phyloP scores from a whole-genome alignment of 92 coral and sea anemone genomes.

The Actinostola sp. region DNA sequence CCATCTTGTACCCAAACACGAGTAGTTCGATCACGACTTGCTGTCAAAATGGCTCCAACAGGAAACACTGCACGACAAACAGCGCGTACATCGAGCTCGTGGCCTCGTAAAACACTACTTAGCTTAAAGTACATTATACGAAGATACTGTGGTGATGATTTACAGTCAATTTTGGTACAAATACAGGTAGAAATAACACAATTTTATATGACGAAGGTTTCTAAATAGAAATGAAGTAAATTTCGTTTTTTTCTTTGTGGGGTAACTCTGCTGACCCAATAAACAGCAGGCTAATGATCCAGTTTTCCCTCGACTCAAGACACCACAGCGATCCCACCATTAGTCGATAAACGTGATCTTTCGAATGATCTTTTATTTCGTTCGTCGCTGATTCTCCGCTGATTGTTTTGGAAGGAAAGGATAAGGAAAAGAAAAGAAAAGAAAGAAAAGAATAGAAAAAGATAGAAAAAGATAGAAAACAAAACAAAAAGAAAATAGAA shows the following conservation, averaged over 20 bases:
- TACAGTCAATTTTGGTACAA: not conserved
- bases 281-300: not conserved
- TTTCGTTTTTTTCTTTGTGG: not conserved
- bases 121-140: slow-evolving; percentile 82
- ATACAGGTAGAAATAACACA: not conserved
- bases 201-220: slow-evolving; percentile 17
- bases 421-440: no score
- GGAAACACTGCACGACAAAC: slow-evolving; percentile 88
- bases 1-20: slow-evolving; percentile 77
- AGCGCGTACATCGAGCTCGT: slow-evolving; percentile 96
- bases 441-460: no score
- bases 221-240: slow-evolving; percentile 4
- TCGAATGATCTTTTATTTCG: no score
- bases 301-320: slow-evolving; percentile 1
- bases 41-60: slow-evolving; percentile 80
- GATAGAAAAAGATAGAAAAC: no score
- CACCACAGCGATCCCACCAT: not conserved
- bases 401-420: no score
- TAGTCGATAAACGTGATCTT: no score
- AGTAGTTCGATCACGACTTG: slow-evolving; percentile 87
- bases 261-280: slow-evolving; percentile 20
- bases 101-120: slow-evolving; percentile 90
- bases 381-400: no score
- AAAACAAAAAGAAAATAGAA: no score
- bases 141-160: not conserved